These are phyloP conservation scores for Pseudocheirus occidentalis DNA, from an alignment of 2,797 vertebrate species.

Conservation along the genomic window DNA sequence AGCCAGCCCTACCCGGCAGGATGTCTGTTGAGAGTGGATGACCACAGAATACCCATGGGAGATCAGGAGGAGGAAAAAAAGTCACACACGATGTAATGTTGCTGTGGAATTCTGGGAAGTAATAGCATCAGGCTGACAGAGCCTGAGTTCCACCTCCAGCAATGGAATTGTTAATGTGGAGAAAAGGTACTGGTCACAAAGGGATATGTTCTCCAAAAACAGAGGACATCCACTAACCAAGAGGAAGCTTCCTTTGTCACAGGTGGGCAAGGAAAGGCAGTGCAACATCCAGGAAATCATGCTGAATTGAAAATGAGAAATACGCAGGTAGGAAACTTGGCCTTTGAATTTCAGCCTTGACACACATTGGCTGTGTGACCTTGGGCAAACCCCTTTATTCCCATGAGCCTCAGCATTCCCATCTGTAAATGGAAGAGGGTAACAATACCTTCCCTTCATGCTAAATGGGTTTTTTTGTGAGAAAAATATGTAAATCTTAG, in stretches of 20 bases:
- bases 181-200: too few species aligned
- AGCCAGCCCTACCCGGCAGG: background rate
- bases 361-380: background rate
- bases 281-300: background rate
- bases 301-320: background rate
- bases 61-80: background rate
- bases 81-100: background rate
- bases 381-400: conserved; percentile 4
- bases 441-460: background rate
- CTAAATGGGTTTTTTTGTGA: background rate
- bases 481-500: background rate
- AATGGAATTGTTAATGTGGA: too few species aligned
- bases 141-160: background rate
- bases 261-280: background rate
- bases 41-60: background rate
- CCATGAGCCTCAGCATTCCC: background rate
- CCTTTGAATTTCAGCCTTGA: background rate
- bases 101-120: conserved; percentile 1
- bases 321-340: background rate
- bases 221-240: background rate
- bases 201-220: too few species aligned
- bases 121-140: background rate
- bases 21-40: background rate
- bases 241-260: background rate
- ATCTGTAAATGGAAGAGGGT: background rate